Base-by-base conservation (phyloP, 2,797 vertebrate genomes). In the Microctenopoma stevenorrisi region DNA sequence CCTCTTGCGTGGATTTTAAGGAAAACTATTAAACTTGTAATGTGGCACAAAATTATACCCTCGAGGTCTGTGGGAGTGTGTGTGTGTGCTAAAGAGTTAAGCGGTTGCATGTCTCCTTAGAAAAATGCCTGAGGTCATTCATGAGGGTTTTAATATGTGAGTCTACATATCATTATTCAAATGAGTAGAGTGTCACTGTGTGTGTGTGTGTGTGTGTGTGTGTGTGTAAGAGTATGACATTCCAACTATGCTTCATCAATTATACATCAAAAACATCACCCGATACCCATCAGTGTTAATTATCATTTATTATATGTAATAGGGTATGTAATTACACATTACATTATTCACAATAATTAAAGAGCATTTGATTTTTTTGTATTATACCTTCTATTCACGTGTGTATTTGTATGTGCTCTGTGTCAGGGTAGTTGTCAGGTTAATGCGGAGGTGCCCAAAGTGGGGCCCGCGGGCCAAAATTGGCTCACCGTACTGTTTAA, bases 121-220 rank as follows among this genome's bases (percentile, higher is more conserved):
- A 90, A 66, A 86, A 77, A 53, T 43, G 86, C 90, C 84, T 4
- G 46, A n/a, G 82, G 86, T 67, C 80, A 62, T 77, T 73, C 28
- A 53, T 63, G 64, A 64, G 22, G 76, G 81, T 76, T 49, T 69
- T 86, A 84, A 88, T 84, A 65, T 81, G 76, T 76, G 78, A 78
- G 65, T 79, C 61, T 79, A 79, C 76, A 79, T 64, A 64, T 59
- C 47, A 88, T 89, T 88, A 89, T 84, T 79, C 68, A 86, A 87
- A 90, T 87, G 30, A 84, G 72, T 73, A 38, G 30, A 8, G 30
- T 44, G 47, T 50, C 47, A 56, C 3, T 68, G 56, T 61, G 37
- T 14, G 43, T 63, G 68, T 46, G n/a, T 47, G 37, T 6, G 54
- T 62, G 18, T 44, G 30, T 11, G 28, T 43, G 47, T 50, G 65